Conservation (phyloP, 2,113 vertebrate genomes). For the Anoura caudifer region DNA sequence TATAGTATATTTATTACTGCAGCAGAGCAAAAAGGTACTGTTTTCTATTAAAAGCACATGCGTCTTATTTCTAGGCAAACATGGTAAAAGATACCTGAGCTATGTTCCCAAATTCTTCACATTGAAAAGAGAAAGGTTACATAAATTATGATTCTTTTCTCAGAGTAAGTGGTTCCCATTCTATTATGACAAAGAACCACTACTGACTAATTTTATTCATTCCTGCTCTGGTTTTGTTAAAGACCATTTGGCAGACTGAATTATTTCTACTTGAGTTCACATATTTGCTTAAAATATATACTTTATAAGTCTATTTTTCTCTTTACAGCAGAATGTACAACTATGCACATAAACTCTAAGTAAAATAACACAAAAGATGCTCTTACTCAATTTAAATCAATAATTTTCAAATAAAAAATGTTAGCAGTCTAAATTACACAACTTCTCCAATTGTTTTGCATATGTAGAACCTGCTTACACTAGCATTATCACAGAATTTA, state of each 20-base stretch:
- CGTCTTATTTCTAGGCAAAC: constrained; percentile 53
- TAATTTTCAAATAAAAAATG: constrained; percentile 28
- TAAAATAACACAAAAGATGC: not conserved
- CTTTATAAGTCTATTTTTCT: not conserved
- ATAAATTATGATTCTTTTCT: constrained; percentile 61
- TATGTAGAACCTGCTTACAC: not conserved
- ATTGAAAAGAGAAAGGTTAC: constrained; percentile 73
- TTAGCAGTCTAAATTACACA: not conserved
- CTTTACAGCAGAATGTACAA: not conserved
- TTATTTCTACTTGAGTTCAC: constrained; percentile 65
- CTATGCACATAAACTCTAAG: not conserved
- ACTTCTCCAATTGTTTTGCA: not conserved
- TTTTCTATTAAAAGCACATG: constrained; percentile 37
- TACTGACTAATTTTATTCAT: constrained; percentile 52
- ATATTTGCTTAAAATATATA: constrained; percentile 29
- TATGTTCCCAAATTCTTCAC: constrained; percentile 68
- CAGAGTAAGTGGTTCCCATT: constrained; percentile 70
- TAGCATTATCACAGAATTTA: not conserved
- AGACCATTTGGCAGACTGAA: constrained; percentile 44
- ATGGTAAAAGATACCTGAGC: constrained; percentile 61
- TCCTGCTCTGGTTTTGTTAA: constrained; percentile 57
- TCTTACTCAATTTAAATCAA: not conserved
- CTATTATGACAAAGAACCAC: constrained; percentile 48
- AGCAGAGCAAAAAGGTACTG: constrained; percentile 28
- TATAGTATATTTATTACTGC: not conserved